phyloP scores from a whole-genome alignment of 1,140 invertebrate genomes.

The Halictus rubicundus region DNA sequence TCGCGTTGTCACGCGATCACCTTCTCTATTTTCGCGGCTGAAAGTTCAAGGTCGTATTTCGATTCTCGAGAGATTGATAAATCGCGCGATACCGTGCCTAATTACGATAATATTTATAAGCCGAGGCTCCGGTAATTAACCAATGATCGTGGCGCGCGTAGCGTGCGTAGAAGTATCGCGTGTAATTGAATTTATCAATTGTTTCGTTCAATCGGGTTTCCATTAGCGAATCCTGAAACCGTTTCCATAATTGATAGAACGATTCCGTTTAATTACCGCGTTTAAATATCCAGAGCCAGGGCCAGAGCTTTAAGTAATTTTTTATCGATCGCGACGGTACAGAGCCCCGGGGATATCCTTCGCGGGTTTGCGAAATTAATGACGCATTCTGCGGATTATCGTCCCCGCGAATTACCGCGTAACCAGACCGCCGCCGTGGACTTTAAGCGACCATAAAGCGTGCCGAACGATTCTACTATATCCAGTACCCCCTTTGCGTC shows the following conservation, averaged over 20 bases:
- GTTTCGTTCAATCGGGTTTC: not conserved
- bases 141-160: not conserved
- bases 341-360: too few species aligned
- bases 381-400: too few species aligned
- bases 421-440: not conserved
- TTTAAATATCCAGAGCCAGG: not conserved
- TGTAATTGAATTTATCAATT: not conserved
- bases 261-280: not conserved
- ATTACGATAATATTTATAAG: too few species aligned
- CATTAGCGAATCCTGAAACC: not conserved
- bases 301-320: not conserved
- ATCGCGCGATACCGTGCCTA: too few species aligned
- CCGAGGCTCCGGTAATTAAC: not conserved
- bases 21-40: not conserved
- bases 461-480: too few species aligned
- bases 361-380: too few species aligned
- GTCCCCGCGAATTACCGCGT: not conserved
- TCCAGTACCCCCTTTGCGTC: too few species aligned
- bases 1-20: conserved; percentile 27
- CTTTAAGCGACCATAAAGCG: too few species aligned
- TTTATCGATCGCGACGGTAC: not conserved
- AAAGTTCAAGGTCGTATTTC: conserved; percentile 18
- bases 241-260: not conserved
- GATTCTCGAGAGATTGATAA: too few species aligned
- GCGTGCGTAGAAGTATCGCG: not conserved